phyloP scores from a whole-genome alignment of 2,888 invertebrate species.

The Ichneumon xanthorius region DNA sequence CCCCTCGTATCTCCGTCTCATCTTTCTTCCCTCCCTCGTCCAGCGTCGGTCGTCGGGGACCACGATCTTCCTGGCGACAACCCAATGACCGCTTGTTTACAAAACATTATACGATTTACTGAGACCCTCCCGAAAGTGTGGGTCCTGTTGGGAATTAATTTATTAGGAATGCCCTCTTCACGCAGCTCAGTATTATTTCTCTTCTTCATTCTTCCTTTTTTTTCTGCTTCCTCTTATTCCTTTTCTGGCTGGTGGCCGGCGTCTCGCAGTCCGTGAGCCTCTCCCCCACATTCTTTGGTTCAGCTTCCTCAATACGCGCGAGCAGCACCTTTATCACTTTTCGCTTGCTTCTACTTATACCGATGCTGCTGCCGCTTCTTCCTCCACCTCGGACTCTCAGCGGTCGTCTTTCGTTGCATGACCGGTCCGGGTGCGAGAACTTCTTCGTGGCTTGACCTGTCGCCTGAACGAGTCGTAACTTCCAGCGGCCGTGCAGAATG shows the following conservation, averaged over 20 bases:
- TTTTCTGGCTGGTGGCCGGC: constrained; percentile 56
- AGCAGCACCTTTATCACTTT: constrained; percentile 66
- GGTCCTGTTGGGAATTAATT: constrained; percentile 71
- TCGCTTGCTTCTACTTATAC: constrained; percentile 35
- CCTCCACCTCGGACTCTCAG: not conserved
- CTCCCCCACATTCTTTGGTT: constrained; percentile 63
- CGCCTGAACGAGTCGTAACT: constrained; percentile 72
- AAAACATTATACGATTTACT: constrained; percentile 79
- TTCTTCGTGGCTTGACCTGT: constrained; percentile 66
- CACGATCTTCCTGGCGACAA: constrained; percentile 70
- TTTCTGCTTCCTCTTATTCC: constrained; percentile 34
- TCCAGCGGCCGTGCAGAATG: constrained; percentile 55
- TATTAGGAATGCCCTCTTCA: constrained; percentile 75
- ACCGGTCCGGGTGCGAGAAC: constrained; percentile 55
- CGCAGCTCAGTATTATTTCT: constrained; percentile 76
- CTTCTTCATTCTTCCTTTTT: constrained; percentile 68
- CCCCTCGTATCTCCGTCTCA: constrained; percentile 62
- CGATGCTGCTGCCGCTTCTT: not conserved
- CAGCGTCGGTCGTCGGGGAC: constrained; percentile 30
- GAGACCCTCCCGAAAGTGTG: constrained; percentile 75
- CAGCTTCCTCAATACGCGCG: constrained; percentile 67
- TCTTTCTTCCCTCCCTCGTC: constrained; percentile 53
- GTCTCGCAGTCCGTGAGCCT: constrained; percentile 32
- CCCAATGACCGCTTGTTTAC: constrained; percentile 79
- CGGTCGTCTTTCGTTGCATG: constrained; percentile 50